Percentiles rank a stretch among this genome's conserved stretches.
Conservation (phyloP, 2,797 vertebrate genomes). For the Lagothrix lagotricha region DNA sequence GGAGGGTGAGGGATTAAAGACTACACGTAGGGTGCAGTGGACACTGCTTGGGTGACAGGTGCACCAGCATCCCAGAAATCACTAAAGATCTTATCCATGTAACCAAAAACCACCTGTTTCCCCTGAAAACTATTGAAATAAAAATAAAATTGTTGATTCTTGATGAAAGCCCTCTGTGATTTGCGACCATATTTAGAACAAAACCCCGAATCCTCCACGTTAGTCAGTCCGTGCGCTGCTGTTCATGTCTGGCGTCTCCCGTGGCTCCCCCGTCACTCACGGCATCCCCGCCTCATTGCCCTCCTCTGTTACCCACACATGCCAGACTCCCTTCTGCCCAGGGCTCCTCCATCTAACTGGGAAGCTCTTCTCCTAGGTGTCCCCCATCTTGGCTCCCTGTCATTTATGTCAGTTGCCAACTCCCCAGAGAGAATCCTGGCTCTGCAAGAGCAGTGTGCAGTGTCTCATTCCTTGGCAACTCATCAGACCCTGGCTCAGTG, state of each 20-base stretch:
- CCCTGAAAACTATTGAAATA: neutral
- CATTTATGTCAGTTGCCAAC: neutral
- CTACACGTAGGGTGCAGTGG: too few species aligned
- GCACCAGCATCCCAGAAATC: neutral
- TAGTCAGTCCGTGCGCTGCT: rapidly evolving
- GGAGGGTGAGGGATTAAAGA: neutral
- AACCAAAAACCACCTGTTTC: neutral
- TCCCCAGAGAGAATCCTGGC: too few species aligned
- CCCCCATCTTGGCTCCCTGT: rapidly evolving
- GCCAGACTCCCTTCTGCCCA: neutral
- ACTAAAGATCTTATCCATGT: neutral
- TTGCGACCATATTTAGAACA: neutral
- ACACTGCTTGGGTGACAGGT: neutral
- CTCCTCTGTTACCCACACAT: too few species aligned
- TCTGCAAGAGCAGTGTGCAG: rapidly evolving
- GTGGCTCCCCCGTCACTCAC: rapidly evolving
- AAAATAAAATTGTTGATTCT: neutral
- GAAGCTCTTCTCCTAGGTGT: neutral
- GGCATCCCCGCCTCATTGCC: rapidly evolving
- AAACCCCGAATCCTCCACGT: too few species aligned
- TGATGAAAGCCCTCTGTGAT: neutral
- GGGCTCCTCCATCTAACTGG: neutral
- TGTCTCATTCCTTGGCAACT: too few species aligned
- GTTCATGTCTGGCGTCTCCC: neutral
- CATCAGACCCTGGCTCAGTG: rapidly evolving